Evolutionary conservation across 30 jellyfish, hydroid and myxozoan genomes (phyloP), one percentile per base, ranked within the genome.

Genomic region (Catostylus mosaicus): DNA sequence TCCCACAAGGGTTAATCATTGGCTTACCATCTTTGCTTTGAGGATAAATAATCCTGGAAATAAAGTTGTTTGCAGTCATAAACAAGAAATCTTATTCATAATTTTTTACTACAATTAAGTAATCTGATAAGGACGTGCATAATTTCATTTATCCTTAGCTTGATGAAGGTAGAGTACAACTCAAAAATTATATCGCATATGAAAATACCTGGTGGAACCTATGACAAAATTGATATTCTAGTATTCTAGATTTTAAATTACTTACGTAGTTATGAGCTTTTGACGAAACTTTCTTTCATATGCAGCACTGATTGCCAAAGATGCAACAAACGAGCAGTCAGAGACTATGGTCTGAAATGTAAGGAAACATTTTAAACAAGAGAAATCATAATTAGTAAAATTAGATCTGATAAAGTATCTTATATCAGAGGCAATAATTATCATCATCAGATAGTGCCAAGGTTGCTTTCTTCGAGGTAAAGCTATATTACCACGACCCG

Each of bases 221-320:
- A n/a, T n/a, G n/a, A n/a, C n/a, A n/a, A n/a, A n/a, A n/a, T n/a
- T n/a, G n/a, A n/a, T n/a, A n/a, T n/a, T n/a, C n/a, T n/a, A n/a
- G n/a, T n/a, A n/a, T n/a, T n/a, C n/a, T 43, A 16, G 16, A 43
- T 43, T 27, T 27, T 1, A 62, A 43, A 61, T 23, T 3, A 79
- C 89, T 61, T 37, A 94, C 99, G 94, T 52, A 27, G 99, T 94
- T 30, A 94, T 88, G 33, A 94, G 86, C 71, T 60, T 87, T 57
- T 87, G 80, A 20, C 83, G 66, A 50, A 94, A 94, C 48, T 88
- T 80, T 56, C 97, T 46, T 54, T 94, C 99, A 57, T 94, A 94
- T 19, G 99, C 99, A 43, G 99, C 99, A 75, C 99, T 94, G 60
- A 94, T 94, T 16, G 99, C 99, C 89, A 94, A 81, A 1, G 99